Conservation (phyloP, 2,797 vertebrate genomes). For the Meda fulgida region DNA sequence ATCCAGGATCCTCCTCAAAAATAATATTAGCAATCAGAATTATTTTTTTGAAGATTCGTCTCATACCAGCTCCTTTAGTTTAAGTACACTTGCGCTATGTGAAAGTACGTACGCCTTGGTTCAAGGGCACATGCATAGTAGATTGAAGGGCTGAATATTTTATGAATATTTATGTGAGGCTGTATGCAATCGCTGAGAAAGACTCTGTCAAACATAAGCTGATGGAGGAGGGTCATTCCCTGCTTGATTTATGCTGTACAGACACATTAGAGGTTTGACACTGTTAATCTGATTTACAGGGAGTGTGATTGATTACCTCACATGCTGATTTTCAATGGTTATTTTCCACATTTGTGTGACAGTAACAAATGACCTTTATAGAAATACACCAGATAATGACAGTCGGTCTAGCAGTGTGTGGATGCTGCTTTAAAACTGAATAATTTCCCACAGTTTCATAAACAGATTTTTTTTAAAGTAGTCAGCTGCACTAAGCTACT, state of each 20-base stretch:
- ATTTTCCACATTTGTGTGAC: slow-evolving; percentile 10
- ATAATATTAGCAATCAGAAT: background rate
- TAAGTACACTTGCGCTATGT: background rate
- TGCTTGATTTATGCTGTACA: slow-evolving; percentile 36
- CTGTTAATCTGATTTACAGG: slow-evolving; percentile 30
- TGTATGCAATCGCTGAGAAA: slow-evolving; percentile 29
- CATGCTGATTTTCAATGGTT: slow-evolving; percentile 9
- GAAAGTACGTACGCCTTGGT: background rate
- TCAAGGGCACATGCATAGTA: slow-evolving; percentile 36
- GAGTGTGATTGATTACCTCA: slow-evolving; percentile 44
- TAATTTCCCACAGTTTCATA: background rate
- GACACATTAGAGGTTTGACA: slow-evolving; percentile 39
- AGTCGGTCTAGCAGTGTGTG: background rate
- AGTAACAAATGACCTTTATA: slow-evolving; percentile 33
- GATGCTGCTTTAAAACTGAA: background rate
- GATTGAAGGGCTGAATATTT: slow-evolving; percentile 21
- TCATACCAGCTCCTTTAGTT: background rate
- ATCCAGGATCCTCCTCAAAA: background rate
- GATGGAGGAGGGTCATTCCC: slow-evolving; percentile 48
- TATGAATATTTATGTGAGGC: background rate
- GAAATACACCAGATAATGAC: slow-evolving; percentile 10
- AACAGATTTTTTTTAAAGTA: background rate
- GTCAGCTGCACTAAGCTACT: background rate
- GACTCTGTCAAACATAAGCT: background rate
- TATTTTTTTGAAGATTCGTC: background rate